Base-by-base conservation (phyloP, 37 sponge, comb jelly and placozoan genomes). In the Ianthella basta region DNA sequence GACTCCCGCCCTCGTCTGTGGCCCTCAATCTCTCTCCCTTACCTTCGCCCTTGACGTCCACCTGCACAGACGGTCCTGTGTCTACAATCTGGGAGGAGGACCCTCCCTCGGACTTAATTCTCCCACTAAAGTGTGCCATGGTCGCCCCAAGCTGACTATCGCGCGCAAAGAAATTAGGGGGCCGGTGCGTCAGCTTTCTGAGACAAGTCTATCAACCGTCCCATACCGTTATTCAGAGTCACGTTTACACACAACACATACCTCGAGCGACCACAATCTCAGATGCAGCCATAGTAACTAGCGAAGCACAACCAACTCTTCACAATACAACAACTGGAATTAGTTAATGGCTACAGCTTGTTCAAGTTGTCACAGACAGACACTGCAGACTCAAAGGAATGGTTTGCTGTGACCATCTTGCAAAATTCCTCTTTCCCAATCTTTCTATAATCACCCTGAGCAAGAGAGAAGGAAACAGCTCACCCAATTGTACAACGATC, bases 71-170 rank as follows among this genome's bases (percentile, higher is more conserved):
- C 35, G 39, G 12, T 40, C 36, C 36, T 72, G 32, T 72, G 21
- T 20, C 8, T 21, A 72, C 16, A 72, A 40, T 72, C 39, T 72
- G 32, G 13, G 12, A 37, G 20, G 73, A 38, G 35, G 39, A 12
- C 32, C 18, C 15, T 57, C 73, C 30, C 36, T 72, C 73, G 14
- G 40, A 5, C 73, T 72, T 72, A 8, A 37, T 37, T 34, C 73
- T 72, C 36, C 73, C 73, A 20, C 40, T 29, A 12, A 40, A 72
- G 21, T 72, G 73, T 38, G 39, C 73, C 73, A 72, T 72, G 18
- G 13, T 24, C 10, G 50, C 6, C 3, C 50, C 50, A 44, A 44
- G 50, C 50, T 8, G n/a, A n/a, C n/a, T n/a, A n/a, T n/a, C n/a
- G n/a, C n/a, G n/a, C n/a, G n/a, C n/a, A 8, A n/a, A n/a, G n/a